Percentiles rank a stretch among this genome's conserved stretches.
Conservation (phyloP, 2,113 vertebrate species). For the Cyprinodon variegatus region DNA sequence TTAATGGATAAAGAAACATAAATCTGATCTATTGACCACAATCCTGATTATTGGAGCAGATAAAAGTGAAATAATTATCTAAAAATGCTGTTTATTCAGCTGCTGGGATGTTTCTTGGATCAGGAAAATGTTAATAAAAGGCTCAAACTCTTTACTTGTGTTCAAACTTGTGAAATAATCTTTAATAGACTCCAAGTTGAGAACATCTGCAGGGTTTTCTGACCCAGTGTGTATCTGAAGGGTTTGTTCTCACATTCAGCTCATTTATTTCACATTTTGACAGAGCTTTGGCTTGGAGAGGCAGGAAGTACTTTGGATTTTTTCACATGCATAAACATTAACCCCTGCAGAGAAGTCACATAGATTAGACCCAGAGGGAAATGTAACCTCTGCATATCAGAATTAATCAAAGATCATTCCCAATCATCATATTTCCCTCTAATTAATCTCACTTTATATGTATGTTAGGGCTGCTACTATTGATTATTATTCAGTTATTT, state of each 20-base stretch:
- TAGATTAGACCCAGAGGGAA: neutral
- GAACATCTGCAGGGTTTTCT: neutral
- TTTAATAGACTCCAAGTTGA: neutral
- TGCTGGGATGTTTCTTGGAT: no score
- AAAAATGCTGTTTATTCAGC: neutral
- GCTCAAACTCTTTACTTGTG: constrained; percentile 3
- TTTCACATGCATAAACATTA: neutral
- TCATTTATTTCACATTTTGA: neutral
- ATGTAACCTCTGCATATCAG: neutral
- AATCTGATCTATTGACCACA: neutral
- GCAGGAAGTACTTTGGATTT: neutral
- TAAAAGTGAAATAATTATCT: neutral
- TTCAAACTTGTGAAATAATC: neutral
- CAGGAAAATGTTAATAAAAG: no score
- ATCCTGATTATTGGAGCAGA: neutral
- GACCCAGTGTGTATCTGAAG: neutral
- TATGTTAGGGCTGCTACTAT: no score
- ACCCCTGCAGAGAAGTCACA: neutral
- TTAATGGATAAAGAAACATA: neutral
- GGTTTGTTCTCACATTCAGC: neutral
- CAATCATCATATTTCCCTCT: no score
- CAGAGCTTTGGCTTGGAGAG: neutral
- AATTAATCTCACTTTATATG: no score
- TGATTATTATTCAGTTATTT: no score
- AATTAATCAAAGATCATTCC: neutral